Evolutionary conservation across 2,113 vertebrate species (phyloP).

Genomic region (Chauna torquata): DNA sequence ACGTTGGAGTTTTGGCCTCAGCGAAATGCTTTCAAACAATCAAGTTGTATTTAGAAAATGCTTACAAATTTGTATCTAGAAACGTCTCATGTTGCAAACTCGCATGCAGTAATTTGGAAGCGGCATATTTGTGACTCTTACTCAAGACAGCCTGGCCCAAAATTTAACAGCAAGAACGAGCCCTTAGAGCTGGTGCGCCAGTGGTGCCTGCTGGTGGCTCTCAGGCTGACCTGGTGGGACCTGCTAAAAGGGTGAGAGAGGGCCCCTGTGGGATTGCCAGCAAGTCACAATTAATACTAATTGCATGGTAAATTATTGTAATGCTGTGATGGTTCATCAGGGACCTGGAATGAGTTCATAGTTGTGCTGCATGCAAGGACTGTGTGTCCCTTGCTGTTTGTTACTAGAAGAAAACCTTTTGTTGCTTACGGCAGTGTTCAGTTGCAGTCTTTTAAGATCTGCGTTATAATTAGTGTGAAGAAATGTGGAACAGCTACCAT

Average conservation of each 20-base stretch:
- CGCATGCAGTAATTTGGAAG: neutral
- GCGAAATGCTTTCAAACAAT: neutral
- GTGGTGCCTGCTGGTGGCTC: neutral
- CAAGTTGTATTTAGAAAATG: neutral
- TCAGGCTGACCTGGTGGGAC: neutral
- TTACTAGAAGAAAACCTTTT: neutral
- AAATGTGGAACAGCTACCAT: neutral
- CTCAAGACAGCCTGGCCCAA: neutral
- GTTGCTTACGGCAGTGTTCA: neutral
- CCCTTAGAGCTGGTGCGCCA: neutral
- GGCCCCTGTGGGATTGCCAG: neutral
- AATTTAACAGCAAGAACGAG: neutral
- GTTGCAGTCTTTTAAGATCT: neutral
- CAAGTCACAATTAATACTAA: constrained; percentile 55
- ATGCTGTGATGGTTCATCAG: neutral
- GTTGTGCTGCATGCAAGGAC: neutral
- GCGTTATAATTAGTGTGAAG: neutral
- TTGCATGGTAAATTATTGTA: constrained; percentile 27
- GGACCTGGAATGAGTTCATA: neutral
- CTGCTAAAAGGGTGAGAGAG: neutral
- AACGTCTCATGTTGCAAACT: neutral
- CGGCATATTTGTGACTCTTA: neutral
- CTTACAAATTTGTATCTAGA: neutral
- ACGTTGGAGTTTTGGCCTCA: neutral
- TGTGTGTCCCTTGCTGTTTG: neutral